phyloP scores from a whole-genome alignment of 2,113 vertebrate genomes.

The Esox niger region DNA sequence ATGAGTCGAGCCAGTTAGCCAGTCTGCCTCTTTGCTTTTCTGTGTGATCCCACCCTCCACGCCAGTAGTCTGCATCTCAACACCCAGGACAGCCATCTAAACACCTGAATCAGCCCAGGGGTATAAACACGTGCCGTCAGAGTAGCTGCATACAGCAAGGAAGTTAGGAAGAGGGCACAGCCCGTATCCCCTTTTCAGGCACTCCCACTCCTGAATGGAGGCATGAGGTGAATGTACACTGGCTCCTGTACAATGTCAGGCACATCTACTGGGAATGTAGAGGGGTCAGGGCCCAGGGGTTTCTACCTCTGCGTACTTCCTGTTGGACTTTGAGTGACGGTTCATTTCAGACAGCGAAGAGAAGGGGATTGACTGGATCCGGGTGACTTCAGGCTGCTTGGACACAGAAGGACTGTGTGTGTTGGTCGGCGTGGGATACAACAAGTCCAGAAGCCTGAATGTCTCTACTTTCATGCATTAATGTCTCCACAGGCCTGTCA shows the following conservation, averaged over 20 bases:
- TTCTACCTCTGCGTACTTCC: constrained; percentile 9
- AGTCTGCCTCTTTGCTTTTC: no score
- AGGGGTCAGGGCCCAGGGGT: background rate
- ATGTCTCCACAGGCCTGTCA: constrained; percentile 5
- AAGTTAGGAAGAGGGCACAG: background rate
- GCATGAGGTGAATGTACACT: constrained; percentile 68
- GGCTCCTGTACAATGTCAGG: constrained; percentile 66
- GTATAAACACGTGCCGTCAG: no score
- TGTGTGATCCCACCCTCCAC: background rate
- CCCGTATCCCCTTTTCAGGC: constrained; percentile 26
- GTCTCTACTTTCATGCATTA: constrained; percentile 21
- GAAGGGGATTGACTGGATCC: constrained; percentile 38
- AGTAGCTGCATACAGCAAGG: no score
- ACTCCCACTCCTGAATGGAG: background rate
- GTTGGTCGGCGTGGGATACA: constrained; percentile 41
- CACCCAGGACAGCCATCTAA: no score
- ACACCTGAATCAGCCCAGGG: no score
- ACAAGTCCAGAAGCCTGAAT: constrained; percentile 36
- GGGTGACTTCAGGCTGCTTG: constrained; percentile 50
- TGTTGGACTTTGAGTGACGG: constrained; percentile 45
- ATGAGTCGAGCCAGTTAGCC: constrained; percentile 24
- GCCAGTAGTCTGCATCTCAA: background rate
- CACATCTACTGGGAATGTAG: constrained; percentile 57
- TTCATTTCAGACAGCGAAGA: constrained; percentile 35
- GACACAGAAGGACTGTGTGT: constrained; percentile 50